phyloP scores from a whole-genome alignment of 30 jellyfish, hydroid and myxozoan genomes.

The Pseudorhiza aurosa region DNA sequence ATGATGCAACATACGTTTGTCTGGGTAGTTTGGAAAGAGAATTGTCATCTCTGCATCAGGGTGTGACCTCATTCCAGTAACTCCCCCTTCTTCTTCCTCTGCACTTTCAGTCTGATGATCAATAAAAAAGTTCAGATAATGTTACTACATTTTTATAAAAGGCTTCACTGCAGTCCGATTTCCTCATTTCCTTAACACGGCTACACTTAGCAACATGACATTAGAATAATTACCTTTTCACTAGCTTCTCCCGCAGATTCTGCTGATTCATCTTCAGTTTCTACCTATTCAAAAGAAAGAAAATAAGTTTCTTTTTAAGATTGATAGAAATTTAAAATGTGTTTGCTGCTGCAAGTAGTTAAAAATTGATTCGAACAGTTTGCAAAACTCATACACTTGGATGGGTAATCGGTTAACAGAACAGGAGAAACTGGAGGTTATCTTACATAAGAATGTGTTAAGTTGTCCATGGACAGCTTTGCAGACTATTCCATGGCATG shows the following conservation, averaged over 20 bases:
- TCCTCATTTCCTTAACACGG: neutral
- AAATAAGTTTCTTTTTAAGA: neutral
- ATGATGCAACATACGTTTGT: slow-evolving; percentile 70
- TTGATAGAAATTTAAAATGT: too few relatives aligned
- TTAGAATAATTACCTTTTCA: slow-evolving; percentile 20
- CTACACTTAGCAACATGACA: neutral
- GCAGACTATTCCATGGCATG: too few relatives aligned
- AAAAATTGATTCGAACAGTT: too few relatives aligned
- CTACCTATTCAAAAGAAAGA: slow-evolving; percentile 59
- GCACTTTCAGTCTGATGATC: slow-evolving; percentile 48
- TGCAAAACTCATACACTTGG: too few relatives aligned
- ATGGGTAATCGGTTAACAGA: too few relatives aligned
- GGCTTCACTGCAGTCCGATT: too few relatives aligned
- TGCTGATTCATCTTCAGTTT: slow-evolving; percentile 80
- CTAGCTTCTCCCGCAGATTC: slow-evolving; percentile 38
- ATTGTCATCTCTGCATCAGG: slow-evolving; percentile 81
- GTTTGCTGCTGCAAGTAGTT: too few relatives aligned
- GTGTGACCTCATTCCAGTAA: slow-evolving; percentile 71
- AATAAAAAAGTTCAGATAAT: neutral
- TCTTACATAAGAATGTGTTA: too few relatives aligned
- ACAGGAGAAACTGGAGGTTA: too few relatives aligned
- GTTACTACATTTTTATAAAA: neutral
- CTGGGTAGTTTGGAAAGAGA: slow-evolving; percentile 87
- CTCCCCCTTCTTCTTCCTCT: slow-evolving; percentile 70
- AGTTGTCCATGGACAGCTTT: too few relatives aligned